Evolutionary conservation across 2,797 vertebrate genomes (phyloP), one percentile per base, ranked within the genome.

Genomic region (Gallirallus australis): DNA sequence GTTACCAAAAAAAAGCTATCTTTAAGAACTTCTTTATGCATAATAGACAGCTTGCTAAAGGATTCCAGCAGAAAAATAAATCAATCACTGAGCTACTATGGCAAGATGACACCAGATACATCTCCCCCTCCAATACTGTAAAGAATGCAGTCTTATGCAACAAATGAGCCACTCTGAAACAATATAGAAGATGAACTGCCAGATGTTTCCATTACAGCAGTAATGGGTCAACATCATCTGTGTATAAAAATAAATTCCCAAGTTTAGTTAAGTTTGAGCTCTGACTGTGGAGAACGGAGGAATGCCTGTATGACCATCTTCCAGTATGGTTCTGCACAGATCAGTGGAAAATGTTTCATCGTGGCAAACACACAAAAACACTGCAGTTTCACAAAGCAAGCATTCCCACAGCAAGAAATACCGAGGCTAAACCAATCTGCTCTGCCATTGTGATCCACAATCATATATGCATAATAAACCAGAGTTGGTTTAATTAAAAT

Each of bases 341-440:
- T 27, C 76, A 75, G 72, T 84, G 94, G 96, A 93, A 96, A 97
- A 92, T 61, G 66, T 95, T 89, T 78, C 68, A 92, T 87, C 81
- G 31, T 27, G 53, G 71, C 82, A 92, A 91, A 71, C n/a, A 53
- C 71, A 76, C 28, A 45, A 45, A 82, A 60, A 70, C 60, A 80
- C 40, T 28, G 27, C 68, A 87, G 57, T 35, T 78, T 75, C 79
- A 78, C 40, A 89, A 80, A 71, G 56, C 60, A 84, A 69, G 24
- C 2, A 0, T 31, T 78, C 37, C 37, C 40, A 64, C 10, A 63
- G 53, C 53, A 52, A 70, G 64, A 35, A 64, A 8, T 35, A 68
- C 31, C 33, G 13, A 75, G 23, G 68, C 78, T 27, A 63, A 87
- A 71, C 15, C 18, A n/a, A 61, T 50, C 12, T 80, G 39, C 50